These are phyloP conservation scores for Pseudomyrmex sp. DNA, from an alignment of 1,140 invertebrate genomes.

Conservation along the genomic window DNA sequence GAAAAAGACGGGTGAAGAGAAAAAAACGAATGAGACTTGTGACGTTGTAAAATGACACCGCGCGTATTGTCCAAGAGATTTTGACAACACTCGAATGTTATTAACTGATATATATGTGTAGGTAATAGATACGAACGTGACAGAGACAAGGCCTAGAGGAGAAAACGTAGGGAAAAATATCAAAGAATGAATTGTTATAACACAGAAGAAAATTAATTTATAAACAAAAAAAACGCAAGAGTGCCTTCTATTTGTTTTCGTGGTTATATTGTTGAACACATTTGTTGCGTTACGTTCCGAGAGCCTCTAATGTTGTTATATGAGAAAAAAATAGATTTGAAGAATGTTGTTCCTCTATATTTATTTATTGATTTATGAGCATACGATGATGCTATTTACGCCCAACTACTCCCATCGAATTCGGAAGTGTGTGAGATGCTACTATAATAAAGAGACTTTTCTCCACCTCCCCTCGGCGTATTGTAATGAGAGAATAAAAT, in stretches of 20 bases:
- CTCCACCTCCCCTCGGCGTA: neutral
- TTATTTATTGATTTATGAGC: conserved; percentile 81
- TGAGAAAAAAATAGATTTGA: conserved; percentile 78
- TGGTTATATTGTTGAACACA: conserved; percentile 84
- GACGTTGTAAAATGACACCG: conserved; percentile 52
- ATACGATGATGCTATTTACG: conserved; percentile 22
- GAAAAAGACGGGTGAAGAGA: conserved; percentile 38
- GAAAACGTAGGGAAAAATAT: conserved; percentile 67
- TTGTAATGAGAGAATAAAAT: conserved; percentile 62
- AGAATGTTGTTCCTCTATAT: conserved; percentile 83
- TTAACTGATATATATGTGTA: conserved; percentile 20
- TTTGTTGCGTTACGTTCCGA: conserved; percentile 83
- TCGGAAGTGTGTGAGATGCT: conserved; percentile 75
- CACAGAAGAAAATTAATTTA: conserved; percentile 81
- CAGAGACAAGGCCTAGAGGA: conserved; percentile 75
- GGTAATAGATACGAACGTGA: conserved; percentile 66
- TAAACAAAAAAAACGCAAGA: conserved; percentile 81
- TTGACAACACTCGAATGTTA: conserved; percentile 47
- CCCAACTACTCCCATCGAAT: conserved; percentile 75
- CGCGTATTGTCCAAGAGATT: conserved; percentile 51
- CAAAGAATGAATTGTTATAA: conserved; percentile 73
- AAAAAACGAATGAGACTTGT: conserved; percentile 43
- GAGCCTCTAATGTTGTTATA: conserved; percentile 84
- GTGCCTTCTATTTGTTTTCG: conserved; percentile 85
- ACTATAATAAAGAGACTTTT: conserved; percentile 41